Base-by-base conservation (phyloP, 2,113 vertebrate species). In the Rynchops niger region DNA sequence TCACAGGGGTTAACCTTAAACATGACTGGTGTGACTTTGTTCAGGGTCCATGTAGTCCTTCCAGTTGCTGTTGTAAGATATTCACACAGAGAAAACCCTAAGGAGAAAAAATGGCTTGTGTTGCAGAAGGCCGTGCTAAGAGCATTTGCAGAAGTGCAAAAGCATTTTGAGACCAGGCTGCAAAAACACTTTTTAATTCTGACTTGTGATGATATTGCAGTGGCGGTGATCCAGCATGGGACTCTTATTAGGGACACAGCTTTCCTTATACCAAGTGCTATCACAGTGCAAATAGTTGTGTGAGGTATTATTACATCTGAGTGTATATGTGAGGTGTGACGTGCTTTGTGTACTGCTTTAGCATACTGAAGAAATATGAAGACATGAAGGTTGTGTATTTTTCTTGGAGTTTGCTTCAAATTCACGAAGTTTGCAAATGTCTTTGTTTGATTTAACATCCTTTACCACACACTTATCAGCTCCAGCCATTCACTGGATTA, bases 11-110 rank as follows among this genome's bases (percentile, higher is more conserved):
- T 89, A 43, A 45, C 36, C 50, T 82, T 25, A 53, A 80, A 12
- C 0, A 1, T 22, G 26, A 56, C 7, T 1, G 0, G 12, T 42
- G 56, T 38, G 52, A 58, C 22, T 50, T 66, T 55, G 61, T 45
- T 78, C 70, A 49, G 82, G 25, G 18, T 25, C n/a, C 1, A 0
- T 1, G 0, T 6, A 59, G 36, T 74, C 79, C 43, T 69, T 90
- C 38, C n/a, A 38, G 42, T 50, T 12, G 9, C 42, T 56, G 3
- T 12, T 9, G 6, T 23, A 53, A 74, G 59, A 61, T 15, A 69
- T 2, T 47, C 53, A 50, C 20, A 36, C 1, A 0, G 71, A 72
- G 77, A 65, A 81, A 77, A 76, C 29, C 32, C 56, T 9, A 29
- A 66, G 50, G 69, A 87, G 78, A 42, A 81, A 71, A 74, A 70